A percentile compares a stretch with the other conserved stretches of the same genome.
These are phyloP conservation scores for Orthosia cruda DNA, from an alignment of 2,888 invertebrate species.

Conservation along the genomic window DNA sequence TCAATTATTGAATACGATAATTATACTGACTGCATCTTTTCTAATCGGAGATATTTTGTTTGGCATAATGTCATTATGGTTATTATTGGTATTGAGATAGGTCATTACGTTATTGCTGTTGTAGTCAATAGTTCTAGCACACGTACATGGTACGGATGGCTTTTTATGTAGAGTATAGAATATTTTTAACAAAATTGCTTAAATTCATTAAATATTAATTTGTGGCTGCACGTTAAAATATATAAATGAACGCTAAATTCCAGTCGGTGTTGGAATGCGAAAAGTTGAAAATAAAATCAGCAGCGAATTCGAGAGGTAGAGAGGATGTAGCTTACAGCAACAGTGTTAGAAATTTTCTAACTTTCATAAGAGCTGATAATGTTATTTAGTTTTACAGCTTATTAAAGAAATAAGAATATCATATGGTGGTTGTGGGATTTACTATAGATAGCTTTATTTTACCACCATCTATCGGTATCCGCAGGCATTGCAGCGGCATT, in stretches of 20 bases:
- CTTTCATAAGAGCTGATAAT: background rate
- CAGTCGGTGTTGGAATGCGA: too few relatives aligned
- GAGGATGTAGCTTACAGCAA: background rate
- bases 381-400: background rate
- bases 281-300: too few relatives aligned
- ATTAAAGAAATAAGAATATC: background rate
- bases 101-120: conserved; percentile 15
- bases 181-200: too few relatives aligned
- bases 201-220: too few relatives aligned
- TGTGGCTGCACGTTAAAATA: too few relatives aligned
- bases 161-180: too few relatives aligned
- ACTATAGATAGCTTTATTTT: background rate
- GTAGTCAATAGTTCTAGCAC: background rate
- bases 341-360: background rate
- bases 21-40: conserved; percentile 50
- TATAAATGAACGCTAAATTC: too few relatives aligned
- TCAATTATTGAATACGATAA: conserved; percentile 54
- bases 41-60: conserved; percentile 25
- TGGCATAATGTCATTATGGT: conserved; percentile 37
- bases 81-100: conserved; percentile 34
- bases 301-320: too few relatives aligned
- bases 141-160: too few relatives aligned
- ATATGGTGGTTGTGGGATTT: background rate
- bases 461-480: conserved; percentile 49
- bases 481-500: background rate